Conservation (phyloP, 2,797 vertebrate species). For the Liasis olivaceus region DNA sequence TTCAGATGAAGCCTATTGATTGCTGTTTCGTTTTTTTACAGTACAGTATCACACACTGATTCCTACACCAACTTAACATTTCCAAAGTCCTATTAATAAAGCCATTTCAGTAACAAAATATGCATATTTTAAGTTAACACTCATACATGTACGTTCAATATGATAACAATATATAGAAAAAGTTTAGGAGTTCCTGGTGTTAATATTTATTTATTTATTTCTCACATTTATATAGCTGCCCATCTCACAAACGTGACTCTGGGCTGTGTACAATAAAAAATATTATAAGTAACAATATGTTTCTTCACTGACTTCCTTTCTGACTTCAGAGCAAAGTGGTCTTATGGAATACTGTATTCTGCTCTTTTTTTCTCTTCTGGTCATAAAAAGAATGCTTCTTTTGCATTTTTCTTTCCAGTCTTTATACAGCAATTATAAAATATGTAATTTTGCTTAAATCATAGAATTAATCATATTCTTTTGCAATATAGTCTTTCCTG, state of each 20-base stretch:
- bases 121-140: not conserved
- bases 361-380: no score
- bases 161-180: not conserved
- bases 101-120: not conserved
- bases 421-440: no score
- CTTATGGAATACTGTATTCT: no score
- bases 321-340: no score
- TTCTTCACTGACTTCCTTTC: not conserved
- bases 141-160: not conserved
- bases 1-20: slow-evolving; percentile 22
- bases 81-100: not conserved
- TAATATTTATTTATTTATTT: not conserved
- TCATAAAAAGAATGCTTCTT: no score
- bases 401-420: no score
- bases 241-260: no score
- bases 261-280: no score
- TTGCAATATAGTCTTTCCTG: no score
- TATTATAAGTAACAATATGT: no score
- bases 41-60: not conserved
- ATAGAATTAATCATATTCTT: no score
- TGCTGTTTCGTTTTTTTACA: slow-evolving; percentile 20
- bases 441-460: no score
- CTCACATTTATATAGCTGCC: not conserved
- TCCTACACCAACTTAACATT: not conserved
- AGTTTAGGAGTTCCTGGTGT: not conserved